These are phyloP conservation scores for Pluvialis apricaria DNA, from an alignment of 2,113 vertebrate genomes.

Conservation along the genomic window DNA sequence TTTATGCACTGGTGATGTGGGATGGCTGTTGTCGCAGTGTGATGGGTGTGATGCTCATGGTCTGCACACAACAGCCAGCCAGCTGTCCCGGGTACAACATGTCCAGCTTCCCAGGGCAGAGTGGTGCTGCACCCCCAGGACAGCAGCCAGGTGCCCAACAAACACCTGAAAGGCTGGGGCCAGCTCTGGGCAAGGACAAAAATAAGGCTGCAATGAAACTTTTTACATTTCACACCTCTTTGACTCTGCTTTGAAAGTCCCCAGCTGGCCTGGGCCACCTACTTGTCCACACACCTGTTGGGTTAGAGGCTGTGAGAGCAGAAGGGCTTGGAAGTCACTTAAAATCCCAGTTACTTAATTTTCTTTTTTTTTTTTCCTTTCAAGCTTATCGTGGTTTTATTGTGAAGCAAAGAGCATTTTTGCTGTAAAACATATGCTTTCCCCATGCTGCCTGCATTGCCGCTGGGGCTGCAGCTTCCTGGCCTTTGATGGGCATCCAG, in stretches of 20 bases:
- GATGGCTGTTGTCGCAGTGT: background rate
- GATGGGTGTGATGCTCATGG: background rate
- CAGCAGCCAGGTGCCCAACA: fast-evolving
- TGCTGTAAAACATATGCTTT: background rate
- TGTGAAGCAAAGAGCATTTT: background rate
- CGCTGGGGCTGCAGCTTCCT: background rate
- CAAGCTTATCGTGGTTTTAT: background rate
- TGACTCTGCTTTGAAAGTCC: background rate
- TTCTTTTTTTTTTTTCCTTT: background rate
- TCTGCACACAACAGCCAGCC: fast-evolving
- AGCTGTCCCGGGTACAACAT: fast-evolving
- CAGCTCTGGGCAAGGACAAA: background rate
- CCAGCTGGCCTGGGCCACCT: background rate
- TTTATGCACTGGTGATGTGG: too few relatives aligned
- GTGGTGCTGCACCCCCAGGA: fast-evolving
- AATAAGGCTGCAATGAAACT: background rate
- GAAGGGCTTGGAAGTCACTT: background rate
- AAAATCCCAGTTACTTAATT: background rate
- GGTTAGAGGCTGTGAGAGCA: background rate
- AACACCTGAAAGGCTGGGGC: background rate
- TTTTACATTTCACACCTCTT: background rate
- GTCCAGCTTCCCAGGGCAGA: background rate
- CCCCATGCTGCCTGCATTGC: background rate
- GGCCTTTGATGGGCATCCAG: background rate
- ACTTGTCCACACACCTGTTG: background rate